Conservation (phyloP, 92 coral and sea anemone species). For the Porites lobata region DNA sequence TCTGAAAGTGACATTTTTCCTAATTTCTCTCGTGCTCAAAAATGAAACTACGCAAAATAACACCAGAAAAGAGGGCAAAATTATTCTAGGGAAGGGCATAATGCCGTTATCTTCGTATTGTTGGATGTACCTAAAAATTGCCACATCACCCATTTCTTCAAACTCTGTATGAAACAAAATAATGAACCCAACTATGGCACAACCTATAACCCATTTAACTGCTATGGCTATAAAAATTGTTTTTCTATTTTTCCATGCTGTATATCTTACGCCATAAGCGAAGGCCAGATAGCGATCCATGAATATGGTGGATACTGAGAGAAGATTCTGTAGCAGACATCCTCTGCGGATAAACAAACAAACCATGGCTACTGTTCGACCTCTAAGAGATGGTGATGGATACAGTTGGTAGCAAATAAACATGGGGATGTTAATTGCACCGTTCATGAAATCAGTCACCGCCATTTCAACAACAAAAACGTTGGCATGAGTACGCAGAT, state of each 20-base stretch:
- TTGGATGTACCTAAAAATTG: constrained; percentile 21
- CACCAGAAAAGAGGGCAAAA: constrained; percentile 26
- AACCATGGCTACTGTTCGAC: constrained; percentile 31
- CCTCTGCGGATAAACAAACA: constrained; percentile 21
- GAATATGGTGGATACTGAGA: constrained; percentile 45
- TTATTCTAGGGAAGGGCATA: constrained; percentile 31
- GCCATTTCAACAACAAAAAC: constrained; percentile 61
- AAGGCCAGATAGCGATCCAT: constrained; percentile 55
- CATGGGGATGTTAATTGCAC: constrained; percentile 35
- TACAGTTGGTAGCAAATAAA: constrained; percentile 39
- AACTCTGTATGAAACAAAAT: constrained; percentile 29
- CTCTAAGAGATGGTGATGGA: constrained; percentile 32
- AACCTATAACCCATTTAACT: constrained; percentile 30
- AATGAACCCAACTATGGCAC: background rate
- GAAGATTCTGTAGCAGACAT: constrained; percentile 38
- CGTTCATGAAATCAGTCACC: constrained; percentile 44
- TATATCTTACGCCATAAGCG: constrained; percentile 51
- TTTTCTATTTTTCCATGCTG: constrained; percentile 44
- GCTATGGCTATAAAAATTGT: constrained; percentile 16
- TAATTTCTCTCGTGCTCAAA: constrained; percentile 28
- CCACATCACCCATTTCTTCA: constrained; percentile 26
- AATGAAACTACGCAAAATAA: constrained; percentile 3
- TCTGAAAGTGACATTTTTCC: background rate
- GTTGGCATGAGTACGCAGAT: constrained; percentile 59
- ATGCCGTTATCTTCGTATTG: constrained; percentile 45